Conservation (phyloP, 2,113 vertebrate species). For the Damaliscus lunatus region DNA sequence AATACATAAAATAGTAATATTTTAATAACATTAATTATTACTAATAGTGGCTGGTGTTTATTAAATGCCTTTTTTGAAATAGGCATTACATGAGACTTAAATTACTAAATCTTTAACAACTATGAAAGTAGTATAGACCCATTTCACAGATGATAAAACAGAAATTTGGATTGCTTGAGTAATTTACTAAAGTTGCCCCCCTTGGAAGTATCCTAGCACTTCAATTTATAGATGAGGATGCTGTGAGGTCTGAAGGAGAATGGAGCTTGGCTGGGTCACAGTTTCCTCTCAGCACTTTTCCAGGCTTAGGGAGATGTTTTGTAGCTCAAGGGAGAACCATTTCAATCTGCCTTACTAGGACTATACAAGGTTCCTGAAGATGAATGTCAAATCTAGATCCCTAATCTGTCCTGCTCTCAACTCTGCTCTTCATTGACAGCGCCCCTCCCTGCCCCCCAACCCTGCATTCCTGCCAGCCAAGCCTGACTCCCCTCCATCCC, state of each 20-base stretch:
- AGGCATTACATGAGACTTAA: neutral
- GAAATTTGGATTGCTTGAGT: neutral
- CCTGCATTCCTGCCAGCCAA: neutral
- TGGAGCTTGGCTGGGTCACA: neutral
- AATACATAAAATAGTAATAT: neutral
- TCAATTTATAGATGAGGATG: neutral
- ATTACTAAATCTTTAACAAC: neutral
- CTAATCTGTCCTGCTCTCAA: neutral
- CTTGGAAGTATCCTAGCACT: neutral
- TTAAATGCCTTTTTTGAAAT: neutral
- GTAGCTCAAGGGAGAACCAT: neutral
- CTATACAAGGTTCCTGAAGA: neutral
- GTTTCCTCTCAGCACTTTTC: neutral
- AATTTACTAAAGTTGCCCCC: neutral
- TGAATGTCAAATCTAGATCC: neutral
- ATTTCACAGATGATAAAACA: neutral
- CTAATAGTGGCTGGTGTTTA: neutral
- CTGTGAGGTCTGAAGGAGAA: neutral
- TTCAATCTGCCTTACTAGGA: neutral
- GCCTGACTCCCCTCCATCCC: neutral
- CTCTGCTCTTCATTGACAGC: neutral
- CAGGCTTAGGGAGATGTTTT: neutral
- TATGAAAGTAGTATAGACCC: neutral
- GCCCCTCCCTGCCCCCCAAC: rapidly evolving
- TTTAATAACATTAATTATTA: constrained; percentile 3